A percentile compares a stretch with the other conserved stretches of the same genome.
Evolutionary conservation across 2,113 vertebrate species (phyloP).

Genomic region (Pagrus major): DNA sequence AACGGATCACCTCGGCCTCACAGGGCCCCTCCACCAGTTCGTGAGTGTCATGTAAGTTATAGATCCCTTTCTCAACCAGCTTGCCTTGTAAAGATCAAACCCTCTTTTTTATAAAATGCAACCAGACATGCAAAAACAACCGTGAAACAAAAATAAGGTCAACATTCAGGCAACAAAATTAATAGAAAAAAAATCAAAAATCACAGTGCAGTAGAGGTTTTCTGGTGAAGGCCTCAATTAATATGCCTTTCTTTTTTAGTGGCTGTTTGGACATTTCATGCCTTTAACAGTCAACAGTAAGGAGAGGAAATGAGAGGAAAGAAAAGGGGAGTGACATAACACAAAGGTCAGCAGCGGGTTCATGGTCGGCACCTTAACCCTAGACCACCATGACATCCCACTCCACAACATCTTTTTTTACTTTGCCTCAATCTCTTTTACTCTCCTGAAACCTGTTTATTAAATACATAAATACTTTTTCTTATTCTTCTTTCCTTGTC

Average conservation of each 20-base stretch:
- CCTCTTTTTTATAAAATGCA: background rate
- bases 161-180: background rate
- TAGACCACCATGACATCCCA: too few species aligned
- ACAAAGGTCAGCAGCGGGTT: background rate
- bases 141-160: background rate
- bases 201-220: background rate
- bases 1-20: constrained; percentile 55
- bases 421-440: background rate
- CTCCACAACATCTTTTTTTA: too few species aligned
- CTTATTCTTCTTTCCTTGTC: background rate
- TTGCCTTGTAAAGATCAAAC: background rate
- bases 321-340: background rate
- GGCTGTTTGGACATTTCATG: background rate
- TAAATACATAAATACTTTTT: background rate
- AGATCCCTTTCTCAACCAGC: background rate
- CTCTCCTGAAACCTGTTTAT: background rate
- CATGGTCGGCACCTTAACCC: background rate
- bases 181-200: background rate
- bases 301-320: background rate
- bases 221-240: background rate
- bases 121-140: background rate
- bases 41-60: constrained; percentile 26
- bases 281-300: background rate
- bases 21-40: constrained; percentile 41
- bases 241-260: too few species aligned